These are phyloP conservation scores for Lycaena phlaeas DNA, from an alignment of 2,888 invertebrate species.

Conservation along the genomic window DNA sequence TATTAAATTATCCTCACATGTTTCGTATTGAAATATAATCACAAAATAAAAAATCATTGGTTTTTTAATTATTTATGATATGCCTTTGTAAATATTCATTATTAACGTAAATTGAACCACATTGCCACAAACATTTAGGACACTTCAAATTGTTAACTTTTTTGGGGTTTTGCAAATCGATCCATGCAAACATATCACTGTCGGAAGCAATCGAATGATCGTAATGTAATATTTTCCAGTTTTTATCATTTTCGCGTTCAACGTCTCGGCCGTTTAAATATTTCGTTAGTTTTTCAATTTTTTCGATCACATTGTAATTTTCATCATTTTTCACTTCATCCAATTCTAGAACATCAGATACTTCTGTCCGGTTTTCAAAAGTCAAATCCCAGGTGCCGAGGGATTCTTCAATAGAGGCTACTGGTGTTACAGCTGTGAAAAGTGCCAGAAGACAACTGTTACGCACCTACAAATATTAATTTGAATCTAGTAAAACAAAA, in stretches of 20 bases:
- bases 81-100: slow-evolving; percentile 40
- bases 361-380: slow-evolving; percentile 40
- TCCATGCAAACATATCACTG: slow-evolving; percentile 31
- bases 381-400: slow-evolving; percentile 38
- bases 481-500: too few relatives aligned
- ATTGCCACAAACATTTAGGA: slow-evolving; percentile 66
- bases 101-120: slow-evolving; percentile 51
- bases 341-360: slow-evolving; percentile 33
- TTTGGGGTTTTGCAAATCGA: slow-evolving; percentile 30
- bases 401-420: slow-evolving; percentile 33
- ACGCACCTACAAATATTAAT: slow-evolving; percentile 46
- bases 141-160: slow-evolving; percentile 24
- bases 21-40: too few relatives aligned
- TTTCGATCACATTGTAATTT: slow-evolving; percentile 46
- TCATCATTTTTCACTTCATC: slow-evolving; percentile 36
- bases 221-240: slow-evolving; percentile 39
- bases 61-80: slow-evolving; percentile 30
- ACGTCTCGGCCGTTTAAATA: slow-evolving; percentile 38
- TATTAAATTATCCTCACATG: too few relatives aligned
- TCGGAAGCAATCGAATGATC: slow-evolving; percentile 9
- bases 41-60: slow-evolving; percentile 49
- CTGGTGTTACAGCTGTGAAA: slow-evolving; percentile 55
- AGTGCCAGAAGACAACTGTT: slow-evolving; percentile 47
- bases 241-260: slow-evolving; percentile 33
- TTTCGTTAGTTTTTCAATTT: slow-evolving; percentile 66